Evolutionary conservation across 2,888 invertebrate species (phyloP).

Genomic region (Caenorhabditis sp.): DNA sequence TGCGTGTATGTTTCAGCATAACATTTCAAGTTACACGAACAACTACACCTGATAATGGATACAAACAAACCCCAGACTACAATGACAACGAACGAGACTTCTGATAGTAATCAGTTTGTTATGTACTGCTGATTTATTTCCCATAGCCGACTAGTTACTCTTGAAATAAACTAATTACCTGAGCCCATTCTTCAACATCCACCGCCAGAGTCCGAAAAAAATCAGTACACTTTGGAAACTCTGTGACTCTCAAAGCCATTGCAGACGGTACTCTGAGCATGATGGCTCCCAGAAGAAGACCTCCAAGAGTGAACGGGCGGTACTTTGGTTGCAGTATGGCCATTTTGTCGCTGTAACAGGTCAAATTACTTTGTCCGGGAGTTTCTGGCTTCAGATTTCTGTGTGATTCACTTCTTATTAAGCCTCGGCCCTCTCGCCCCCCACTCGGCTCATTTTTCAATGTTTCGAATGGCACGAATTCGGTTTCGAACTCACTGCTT

Average conservation of each 20-base stretch:
- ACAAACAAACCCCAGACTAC: too few relatives aligned
- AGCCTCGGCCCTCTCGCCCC: not conserved
- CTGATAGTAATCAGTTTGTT: not conserved
- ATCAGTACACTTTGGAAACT: conserved; percentile 73
- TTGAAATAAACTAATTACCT: conserved; percentile 52
- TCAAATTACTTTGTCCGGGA: conserved; percentile 8
- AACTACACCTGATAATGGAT: not conserved
- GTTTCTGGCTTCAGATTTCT: conserved; percentile 12
- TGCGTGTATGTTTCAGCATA: too few relatives aligned
- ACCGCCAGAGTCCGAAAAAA: conserved; percentile 77
- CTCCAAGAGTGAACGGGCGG: conserved; percentile 68
- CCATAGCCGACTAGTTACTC: not conserved
- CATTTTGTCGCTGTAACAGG: conserved; percentile 61
- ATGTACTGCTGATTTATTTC: not conserved
- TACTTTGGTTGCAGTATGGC: conserved; percentile 68
- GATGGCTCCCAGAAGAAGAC: conserved; percentile 64
- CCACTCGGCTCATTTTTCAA: conserved; percentile 21
- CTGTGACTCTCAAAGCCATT: conserved; percentile 69
- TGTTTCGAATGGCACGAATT: conserved; percentile 23
- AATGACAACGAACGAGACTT: not conserved
- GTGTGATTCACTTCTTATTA: conserved; percentile 21
- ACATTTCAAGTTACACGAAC: not conserved
- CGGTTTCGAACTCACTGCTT: conserved; percentile 65
- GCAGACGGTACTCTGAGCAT: conserved; percentile 68
- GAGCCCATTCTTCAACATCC: conserved; percentile 72